Percentiles rank a stretch among this genome's conserved stretches.
These are phyloP conservation scores for Hylaeus anthracinus DNA, from an alignment of 1,140 invertebrate species.

Conservation along the genomic window DNA sequence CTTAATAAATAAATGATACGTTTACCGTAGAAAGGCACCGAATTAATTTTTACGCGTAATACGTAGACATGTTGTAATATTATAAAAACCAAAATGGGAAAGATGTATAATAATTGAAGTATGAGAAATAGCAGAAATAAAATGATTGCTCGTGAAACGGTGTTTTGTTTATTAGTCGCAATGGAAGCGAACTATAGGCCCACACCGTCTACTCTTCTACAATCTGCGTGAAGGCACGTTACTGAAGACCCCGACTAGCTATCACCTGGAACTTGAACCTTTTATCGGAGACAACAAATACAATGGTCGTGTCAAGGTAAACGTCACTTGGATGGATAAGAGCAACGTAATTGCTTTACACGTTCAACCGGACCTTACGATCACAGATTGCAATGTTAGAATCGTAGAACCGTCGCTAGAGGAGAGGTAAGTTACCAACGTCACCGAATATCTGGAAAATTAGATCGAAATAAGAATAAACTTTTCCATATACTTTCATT, in stretches of 20 bases:
- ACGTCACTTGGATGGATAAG: constrained; percentile 82
- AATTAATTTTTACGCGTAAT: no score
- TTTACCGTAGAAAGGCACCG: no score
- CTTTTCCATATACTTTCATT: no score
- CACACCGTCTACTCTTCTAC: constrained; percentile 67
- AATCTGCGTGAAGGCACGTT: constrained; percentile 55
- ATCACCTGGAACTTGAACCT: constrained; percentile 84
- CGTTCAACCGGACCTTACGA: constrained; percentile 83
- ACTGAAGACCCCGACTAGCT: constrained; percentile 82
- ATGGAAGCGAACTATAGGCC: constrained; percentile 66
- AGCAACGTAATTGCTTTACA: constrained; percentile 84
- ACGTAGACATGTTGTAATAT: no score
- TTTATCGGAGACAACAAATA: constrained; percentile 83
- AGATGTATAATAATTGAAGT: no score
- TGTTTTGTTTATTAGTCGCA: not conserved
- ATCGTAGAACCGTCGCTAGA: constrained; percentile 59
- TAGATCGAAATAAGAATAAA: no score
- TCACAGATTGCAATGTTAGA: constrained; percentile 71
- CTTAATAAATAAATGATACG: no score
- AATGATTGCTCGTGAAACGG: not conserved
- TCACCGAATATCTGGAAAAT: no score
- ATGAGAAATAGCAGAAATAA: not conserved
- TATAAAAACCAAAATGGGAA: no score
- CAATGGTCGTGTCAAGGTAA: constrained; percentile 83
- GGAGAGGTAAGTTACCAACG: constrained; percentile 68